Evolutionary conservation across 2,797 vertebrate species (phyloP).

Genomic region (Carduelis carduelis): DNA sequence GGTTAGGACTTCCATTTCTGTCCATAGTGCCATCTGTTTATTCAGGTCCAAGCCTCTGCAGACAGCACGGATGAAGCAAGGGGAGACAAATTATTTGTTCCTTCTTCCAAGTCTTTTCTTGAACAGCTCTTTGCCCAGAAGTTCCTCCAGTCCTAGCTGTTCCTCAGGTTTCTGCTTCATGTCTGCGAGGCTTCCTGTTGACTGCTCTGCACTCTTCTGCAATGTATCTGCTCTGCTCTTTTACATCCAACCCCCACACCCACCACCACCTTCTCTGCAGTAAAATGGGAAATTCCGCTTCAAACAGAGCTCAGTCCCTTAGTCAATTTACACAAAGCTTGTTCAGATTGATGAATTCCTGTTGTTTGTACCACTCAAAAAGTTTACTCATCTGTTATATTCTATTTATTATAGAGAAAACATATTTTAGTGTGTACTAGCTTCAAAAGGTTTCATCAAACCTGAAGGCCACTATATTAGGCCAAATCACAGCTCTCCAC

Average conservation of each 20-base stretch:
- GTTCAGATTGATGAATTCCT: background rate
- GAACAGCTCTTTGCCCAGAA: background rate
- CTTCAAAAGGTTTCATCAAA: background rate
- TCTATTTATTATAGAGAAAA: background rate
- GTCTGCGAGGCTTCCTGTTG: background rate
- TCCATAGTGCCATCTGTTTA: background rate
- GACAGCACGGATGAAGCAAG: background rate
- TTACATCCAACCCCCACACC: background rate
- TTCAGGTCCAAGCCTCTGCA: background rate
- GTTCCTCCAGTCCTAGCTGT: background rate
- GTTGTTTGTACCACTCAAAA: background rate
- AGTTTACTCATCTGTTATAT: background rate
- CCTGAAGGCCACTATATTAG: background rate
- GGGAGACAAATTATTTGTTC: background rate
- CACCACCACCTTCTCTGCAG: background rate
- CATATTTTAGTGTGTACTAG: background rate
- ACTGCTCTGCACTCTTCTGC: background rate
- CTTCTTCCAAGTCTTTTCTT: background rate
- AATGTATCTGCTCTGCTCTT: background rate
- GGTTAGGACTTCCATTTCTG: background rate
- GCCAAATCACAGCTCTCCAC: background rate
- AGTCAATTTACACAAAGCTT: background rate
- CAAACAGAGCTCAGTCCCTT: background rate
- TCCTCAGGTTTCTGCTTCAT: background rate
- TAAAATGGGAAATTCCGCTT: background rate